Evolutionary conservation across 2,113 vertebrate species (phyloP).

Genomic region (Clarias macrocephalus): DNA sequence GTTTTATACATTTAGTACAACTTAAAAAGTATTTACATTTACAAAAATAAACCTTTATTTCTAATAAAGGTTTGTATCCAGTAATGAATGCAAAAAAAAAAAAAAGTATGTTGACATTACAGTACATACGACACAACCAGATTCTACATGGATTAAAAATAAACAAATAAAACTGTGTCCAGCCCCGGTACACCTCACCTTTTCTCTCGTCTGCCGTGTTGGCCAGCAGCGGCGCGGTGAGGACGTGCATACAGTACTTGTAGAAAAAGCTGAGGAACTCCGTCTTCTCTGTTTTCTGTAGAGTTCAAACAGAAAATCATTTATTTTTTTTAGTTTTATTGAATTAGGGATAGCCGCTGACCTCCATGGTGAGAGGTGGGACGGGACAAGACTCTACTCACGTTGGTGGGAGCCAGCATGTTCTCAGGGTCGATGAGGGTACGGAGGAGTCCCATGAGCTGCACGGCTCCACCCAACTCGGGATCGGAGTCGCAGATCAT

Average conservation of each 20-base stretch:
- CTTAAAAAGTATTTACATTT: not conserved
- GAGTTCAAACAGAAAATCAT: not conserved
- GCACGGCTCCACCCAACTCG: conserved; percentile 94
- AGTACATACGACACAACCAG: not conserved
- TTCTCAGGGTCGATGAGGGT: conserved; percentile 98
- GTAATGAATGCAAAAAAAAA: not conserved
- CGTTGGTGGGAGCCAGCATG: conserved; percentile 95
- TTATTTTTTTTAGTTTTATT: not conserved
- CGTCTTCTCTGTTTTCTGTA: conserved; percentile 97
- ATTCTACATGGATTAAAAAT: not conserved
- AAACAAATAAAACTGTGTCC: not conserved
- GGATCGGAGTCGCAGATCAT: conserved; percentile 99
- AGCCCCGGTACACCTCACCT: conserved; percentile 71
- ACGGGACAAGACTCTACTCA: conserved; percentile 67
- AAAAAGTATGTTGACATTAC: not conserved
- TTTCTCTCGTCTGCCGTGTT: conserved; percentile 90
- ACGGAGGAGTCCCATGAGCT: conserved; percentile 95
- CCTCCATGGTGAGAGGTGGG: not conserved
- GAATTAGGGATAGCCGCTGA: not conserved
- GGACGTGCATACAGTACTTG: conserved; percentile 98
- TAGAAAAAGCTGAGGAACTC: conserved; percentile 99
- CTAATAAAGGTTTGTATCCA: not conserved
- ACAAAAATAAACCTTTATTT: no score
- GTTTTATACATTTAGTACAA: no score
- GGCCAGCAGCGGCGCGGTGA: conserved; percentile 93